Evolutionary conservation across 2,888 invertebrate genomes (phyloP).

Genomic region (Clivina fossor): DNA sequence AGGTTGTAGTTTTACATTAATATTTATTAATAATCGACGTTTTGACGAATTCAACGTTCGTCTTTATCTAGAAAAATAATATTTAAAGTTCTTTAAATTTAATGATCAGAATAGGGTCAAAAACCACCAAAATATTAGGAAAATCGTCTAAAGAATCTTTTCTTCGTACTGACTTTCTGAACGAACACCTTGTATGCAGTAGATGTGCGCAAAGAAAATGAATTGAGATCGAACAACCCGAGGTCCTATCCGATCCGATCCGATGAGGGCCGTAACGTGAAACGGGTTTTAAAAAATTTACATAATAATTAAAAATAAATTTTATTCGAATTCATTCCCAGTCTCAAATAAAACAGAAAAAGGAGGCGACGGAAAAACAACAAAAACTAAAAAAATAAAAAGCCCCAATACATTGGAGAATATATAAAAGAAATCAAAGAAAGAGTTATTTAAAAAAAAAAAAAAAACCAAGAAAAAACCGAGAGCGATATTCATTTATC

Average conservation of each 20-base stretch:
- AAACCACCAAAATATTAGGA: too few relatives aligned
- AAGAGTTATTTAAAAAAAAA: slow-evolving; percentile 47
- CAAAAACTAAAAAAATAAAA: too few relatives aligned
- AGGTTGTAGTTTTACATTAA: too few relatives aligned
- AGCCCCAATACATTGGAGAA: slow-evolving; percentile 21
- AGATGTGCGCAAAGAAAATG: too few relatives aligned
- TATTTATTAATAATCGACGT: too few relatives aligned
- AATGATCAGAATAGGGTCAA: too few relatives aligned
- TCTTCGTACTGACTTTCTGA: slow-evolving; percentile 3
- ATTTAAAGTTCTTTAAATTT: too few relatives aligned
- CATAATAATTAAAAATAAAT: slow-evolving; percentile 36
- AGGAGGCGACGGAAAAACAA: slow-evolving; percentile 12
- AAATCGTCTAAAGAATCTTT: not conserved
- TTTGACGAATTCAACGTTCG: too few relatives aligned
- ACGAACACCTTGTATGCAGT: too few relatives aligned
- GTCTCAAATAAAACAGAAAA: slow-evolving; percentile 14
- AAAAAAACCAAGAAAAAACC: slow-evolving; percentile 39
- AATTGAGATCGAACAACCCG: too few relatives aligned
- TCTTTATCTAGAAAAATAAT: too few relatives aligned
- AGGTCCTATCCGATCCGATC: too few relatives aligned
- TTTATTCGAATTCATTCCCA: slow-evolving; percentile 29
- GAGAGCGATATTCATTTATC: slow-evolving; percentile 47
- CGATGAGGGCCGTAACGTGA: slow-evolving; percentile 10
- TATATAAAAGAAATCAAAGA: slow-evolving; percentile 41
- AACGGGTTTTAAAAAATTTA: slow-evolving; percentile 33